Base-by-base conservation (phyloP, 2,888 invertebrate genomes). In the Panzeria rudis region DNA sequence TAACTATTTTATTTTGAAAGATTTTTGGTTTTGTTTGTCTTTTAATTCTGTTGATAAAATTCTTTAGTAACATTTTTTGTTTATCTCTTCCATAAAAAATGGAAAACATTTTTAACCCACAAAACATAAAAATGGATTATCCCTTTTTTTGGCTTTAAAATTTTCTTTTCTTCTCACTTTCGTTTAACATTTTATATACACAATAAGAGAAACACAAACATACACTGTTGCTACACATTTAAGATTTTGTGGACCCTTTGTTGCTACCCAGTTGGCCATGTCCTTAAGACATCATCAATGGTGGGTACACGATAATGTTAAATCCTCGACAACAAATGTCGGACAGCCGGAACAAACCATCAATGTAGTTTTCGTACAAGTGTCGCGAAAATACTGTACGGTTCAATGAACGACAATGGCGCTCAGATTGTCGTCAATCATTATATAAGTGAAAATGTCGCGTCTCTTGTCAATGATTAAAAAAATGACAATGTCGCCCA, bases 61-160 rank as follows among this genome's bases (percentile, higher is more conserved):
- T 32, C 15, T 75, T 64, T 50, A 47, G 32, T 29, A 32, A 76
- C 17, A 44, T 76, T 52, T 25, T 73, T 71, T 84, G 62, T 79
- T 69, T 79, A 79, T 84, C 75, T 76, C 61, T 71, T 15, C 13
- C 32, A 35, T 59, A 52, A 64, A 54, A 29, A 64, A 64, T 44
- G 56, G 29, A 64, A 78, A 79, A 50, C 54, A 79, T 71, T 76
- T 9, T 38, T 79, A 52, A 56, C 79, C 84, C 84, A 80, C 79
- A 84, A 79, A 79, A 75, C 64, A 76, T 72, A 66, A 79, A 72
- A 80, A 79, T 71, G 79, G 79, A 80, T 84, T 80, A 80, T 84
- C 79, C 83, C 35, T 76, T 80, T 71, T 83, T 83, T 69, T 83
- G 79, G 72, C 71, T 79, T 84, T 75, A 73, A 47, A 75, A 35